Base-by-base conservation (phyloP, 1,140 invertebrate genomes). In the Lasioglossum albipes region DNA sequence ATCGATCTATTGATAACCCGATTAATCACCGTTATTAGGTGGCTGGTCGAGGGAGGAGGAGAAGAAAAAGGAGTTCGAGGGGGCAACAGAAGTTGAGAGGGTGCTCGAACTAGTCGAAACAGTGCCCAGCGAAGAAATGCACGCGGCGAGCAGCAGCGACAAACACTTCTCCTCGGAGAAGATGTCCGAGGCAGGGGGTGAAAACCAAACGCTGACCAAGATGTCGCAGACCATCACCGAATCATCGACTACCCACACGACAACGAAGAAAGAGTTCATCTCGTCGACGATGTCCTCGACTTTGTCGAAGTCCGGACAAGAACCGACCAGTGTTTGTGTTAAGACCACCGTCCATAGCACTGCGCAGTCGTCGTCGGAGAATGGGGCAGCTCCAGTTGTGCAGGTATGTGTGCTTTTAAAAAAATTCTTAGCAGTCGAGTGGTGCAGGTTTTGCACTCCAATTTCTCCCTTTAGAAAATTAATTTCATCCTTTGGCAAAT, bases 181-280 rank as follows among this genome's bases (percentile, higher is more conserved):
- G 81, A 90, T 82, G 52, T 73, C 85, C 67, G 89, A 90, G 54
- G 77, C 75, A 68, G 91, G 87, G 4, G 52, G 31, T 13, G 90
- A 91, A 16, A 90, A 77, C 74, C 82, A 92, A 69, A n/a, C 87
- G 57, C 49, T 91, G 74, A 92, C 91, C 13, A 93, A 93, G 75
- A 93, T 93, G 89, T 93, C 92, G 36, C 92, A 92, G n/a, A 91
- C 88, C 7, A 88, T 92, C 54, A 92, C 90, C 10, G 90, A 93
- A 82, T 93, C 93, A 2, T 92, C 92, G 2, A 90, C 91, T 7
- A 92, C 84, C 6, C 91, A 91, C 13, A 90, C 86, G n/a, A 91
- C 91, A 10, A 91, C 85, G 84, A 92, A 90, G 49, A 93, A 93
- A 31, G 93, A 94, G 84, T 94, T 82, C 54, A 82, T 90, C 12